Percentiles rank a stretch among this genome's conserved stretches.
phyloP scores from a whole-genome alignment of 2,797 vertebrate genomes.

The Crenuchus spilurus region DNA sequence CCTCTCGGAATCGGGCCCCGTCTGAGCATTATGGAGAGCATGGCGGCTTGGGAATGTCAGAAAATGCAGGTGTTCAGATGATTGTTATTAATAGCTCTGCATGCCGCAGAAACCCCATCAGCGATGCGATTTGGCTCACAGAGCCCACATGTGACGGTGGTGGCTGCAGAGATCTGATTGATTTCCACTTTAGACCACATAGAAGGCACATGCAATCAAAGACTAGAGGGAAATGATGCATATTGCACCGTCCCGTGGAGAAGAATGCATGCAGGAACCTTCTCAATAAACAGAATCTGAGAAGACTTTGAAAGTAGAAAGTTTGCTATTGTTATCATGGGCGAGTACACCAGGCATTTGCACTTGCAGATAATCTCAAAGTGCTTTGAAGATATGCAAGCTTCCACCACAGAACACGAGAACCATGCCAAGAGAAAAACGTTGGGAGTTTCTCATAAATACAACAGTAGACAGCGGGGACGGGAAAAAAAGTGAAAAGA shows the following conservation, averaged over 20 bases:
- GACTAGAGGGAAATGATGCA: neutral
- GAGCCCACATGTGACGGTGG: neutral
- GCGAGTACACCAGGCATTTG: constrained; percentile 43
- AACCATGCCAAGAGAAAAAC: constrained; percentile 49
- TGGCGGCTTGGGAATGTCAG: constrained; percentile 8
- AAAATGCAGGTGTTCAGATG: neutral
- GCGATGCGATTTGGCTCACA: neutral
- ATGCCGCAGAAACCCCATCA: neutral
- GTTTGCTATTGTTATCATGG: constrained; percentile 53
- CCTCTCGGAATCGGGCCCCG: neutral
- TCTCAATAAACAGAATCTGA: constrained; percentile 41
- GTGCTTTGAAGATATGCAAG: constrained; percentile 58
- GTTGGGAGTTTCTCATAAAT: constrained; percentile 45
- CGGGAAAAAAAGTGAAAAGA: neutral
- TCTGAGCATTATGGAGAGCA: constrained; percentile 3
- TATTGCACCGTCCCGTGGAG: neutral
- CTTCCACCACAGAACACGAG: constrained; percentile 45
- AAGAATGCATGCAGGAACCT: constrained; percentile 2
- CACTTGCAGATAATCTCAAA: constrained; percentile 53
- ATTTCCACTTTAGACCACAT: neutral
- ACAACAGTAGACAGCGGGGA: constrained; percentile 27
- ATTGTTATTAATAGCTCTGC: constrained; percentile 9
- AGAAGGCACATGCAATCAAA: neutral
- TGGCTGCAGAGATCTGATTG: neutral
- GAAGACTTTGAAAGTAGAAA: constrained; percentile 59